Evolutionary conservation across 2,888 invertebrate species (phyloP).

Genomic region (Chesias legatella): DNA sequence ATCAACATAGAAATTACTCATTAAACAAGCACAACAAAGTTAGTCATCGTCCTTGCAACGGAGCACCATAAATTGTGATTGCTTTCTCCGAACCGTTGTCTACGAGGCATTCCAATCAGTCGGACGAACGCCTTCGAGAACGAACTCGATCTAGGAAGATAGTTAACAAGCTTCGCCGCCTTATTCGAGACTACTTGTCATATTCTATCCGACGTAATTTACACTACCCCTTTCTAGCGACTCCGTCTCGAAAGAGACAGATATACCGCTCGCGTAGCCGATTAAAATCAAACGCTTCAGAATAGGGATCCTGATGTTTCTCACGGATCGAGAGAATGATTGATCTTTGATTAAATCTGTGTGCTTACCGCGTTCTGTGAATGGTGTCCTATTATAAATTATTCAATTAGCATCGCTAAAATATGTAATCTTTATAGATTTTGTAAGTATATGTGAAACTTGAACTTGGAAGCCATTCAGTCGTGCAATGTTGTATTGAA

Average conservation of each 20-base stretch:
- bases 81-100: slow-evolving; percentile 53
- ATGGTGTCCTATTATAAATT: slow-evolving; percentile 22
- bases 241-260: slow-evolving; percentile 23
- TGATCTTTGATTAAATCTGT: slow-evolving; percentile 30
- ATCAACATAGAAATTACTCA: slow-evolving; percentile 17
- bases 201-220: slow-evolving; percentile 33
- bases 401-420: slow-evolving; percentile 13
- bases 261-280: slow-evolving; percentile 16
- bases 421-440: no score
- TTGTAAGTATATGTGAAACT: not conserved
- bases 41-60: slow-evolving; percentile 33
- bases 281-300: slow-evolving; percentile 23
- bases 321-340: slow-evolving; percentile 31
- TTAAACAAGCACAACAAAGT: slow-evolving; percentile 26
- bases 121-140: slow-evolving; percentile 40
- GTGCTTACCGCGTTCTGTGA: slow-evolving; percentile 21
- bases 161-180: slow-evolving; percentile 47
- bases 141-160: slow-evolving; percentile 42
- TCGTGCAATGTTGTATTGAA: slow-evolving; percentile 4
- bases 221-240: slow-evolving; percentile 27
- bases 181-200: slow-evolving; percentile 38
- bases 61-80: slow-evolving; percentile 55
- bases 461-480: slow-evolving; percentile 9
- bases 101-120: slow-evolving; percentile 54
- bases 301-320: slow-evolving; percentile 28